Conservation (phyloP, 2,113 vertebrate species). For the Sylvilagus bachmani region DNA sequence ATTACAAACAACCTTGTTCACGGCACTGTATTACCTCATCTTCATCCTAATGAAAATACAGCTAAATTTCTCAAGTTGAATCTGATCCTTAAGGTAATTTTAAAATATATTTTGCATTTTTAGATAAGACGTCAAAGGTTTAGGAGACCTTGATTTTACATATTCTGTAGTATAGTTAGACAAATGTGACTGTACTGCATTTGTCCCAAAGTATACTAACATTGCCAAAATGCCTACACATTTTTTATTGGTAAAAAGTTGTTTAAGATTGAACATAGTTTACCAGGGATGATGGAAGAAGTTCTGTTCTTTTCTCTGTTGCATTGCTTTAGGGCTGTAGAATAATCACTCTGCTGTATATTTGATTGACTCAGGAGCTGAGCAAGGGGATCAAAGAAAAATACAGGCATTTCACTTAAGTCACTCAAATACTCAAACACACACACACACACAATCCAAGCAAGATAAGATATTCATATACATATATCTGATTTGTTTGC, state of each 20-base stretch:
- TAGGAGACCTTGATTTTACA: not conserved
- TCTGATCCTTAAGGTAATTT: not conserved
- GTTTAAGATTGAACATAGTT: not conserved
- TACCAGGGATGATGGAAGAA: constrained; percentile 94
- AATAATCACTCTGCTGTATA: constrained; percentile 91
- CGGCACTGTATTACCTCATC: no score
- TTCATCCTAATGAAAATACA: not conserved
- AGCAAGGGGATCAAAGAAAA: constrained; percentile 68
- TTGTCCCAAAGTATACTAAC: not conserved
- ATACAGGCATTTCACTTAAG: not conserved
- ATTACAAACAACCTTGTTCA: not conserved
- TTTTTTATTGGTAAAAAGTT: not conserved
- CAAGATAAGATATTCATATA: not conserved
- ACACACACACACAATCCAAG: not conserved
- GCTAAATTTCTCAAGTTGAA: not conserved
- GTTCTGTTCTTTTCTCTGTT: constrained; percentile 95
- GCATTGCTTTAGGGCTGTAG: constrained; percentile 92
- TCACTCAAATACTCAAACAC: not conserved
- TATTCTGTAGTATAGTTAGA: constrained; percentile 5
- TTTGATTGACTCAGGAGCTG: constrained; percentile 93
- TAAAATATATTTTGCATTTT: constrained; percentile 33
- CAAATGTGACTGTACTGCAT: not conserved
- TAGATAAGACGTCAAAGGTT: not conserved
- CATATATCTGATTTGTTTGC: not conserved
- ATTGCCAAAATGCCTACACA: not conserved